These are phyloP conservation scores for Lepidocolaptes lacrymiger DNA, from an alignment of 2,797 vertebrate genomes.

Conservation along the genomic window DNA sequence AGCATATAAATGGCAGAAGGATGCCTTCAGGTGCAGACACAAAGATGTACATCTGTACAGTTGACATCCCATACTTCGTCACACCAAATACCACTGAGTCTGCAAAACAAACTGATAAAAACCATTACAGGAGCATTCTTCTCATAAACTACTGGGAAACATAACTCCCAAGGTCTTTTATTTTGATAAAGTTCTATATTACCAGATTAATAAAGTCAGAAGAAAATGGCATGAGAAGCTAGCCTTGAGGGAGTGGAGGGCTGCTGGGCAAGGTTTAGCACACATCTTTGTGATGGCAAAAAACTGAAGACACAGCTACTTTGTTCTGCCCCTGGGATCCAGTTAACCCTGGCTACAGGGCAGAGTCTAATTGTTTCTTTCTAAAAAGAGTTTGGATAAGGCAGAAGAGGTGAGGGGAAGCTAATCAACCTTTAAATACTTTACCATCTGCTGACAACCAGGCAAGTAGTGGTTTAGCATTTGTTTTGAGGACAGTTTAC, in stretches of 20 bases:
- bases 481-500: neutral
- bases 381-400: neutral
- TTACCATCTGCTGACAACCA: constrained; percentile 18
- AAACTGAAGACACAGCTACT: neutral
- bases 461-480: neutral
- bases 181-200: neutral
- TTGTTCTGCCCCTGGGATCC: neutral
- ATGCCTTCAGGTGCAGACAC: neutral
- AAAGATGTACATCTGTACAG: neutral
- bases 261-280: neutral
- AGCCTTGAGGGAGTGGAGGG: neutral
- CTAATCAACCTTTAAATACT: constrained; percentile 40
- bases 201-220: neutral
- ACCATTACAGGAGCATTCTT: neutral
- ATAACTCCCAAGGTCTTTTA: neutral
- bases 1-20: neutral
- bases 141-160: neutral
- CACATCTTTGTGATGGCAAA: neutral
- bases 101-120: neutral
- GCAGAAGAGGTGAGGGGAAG: constrained; percentile 15
- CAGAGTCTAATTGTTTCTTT: constrained; percentile 2
- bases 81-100: neutral
- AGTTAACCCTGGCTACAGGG: neutral
- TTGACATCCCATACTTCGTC: neutral
- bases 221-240: neutral